Evolutionary conservation across 2,113 vertebrate genomes (phyloP), one percentile per base, ranked within the genome.

Genomic region (human): DNA sequence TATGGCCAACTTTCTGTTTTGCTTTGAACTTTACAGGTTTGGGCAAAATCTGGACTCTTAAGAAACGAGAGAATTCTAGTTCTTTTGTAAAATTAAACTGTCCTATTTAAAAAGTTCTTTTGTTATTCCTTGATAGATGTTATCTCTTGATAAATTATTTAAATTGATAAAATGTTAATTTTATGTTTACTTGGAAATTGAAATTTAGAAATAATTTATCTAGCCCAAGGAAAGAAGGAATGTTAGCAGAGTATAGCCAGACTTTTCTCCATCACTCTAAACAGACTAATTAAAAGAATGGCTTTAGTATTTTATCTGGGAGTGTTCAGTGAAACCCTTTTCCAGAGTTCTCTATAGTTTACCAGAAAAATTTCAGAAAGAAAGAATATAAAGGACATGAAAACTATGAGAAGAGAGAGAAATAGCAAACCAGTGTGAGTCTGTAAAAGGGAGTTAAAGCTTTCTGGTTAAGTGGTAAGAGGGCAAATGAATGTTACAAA

Each of bases 1-100:
- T 40, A 70, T 64, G 64, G 92, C 86, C 93, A 95, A 92, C 35
- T 96, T 97, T 97, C 89, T 89, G 68, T 86, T 92, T 93, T 85
- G 68, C 35, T 86, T 97, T 93, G 55, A 89, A 4, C n/a, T 91
- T 85, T 52, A 38, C 50, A 88, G 90, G 18, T 32, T 52, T 76
- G 70, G 84, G 83, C 52, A 95, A 90, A 97, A 66, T 79, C 87
- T 86, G 25, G 55, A 48, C 40, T 25, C 52, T 38, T 76, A 78
- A 93, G 85, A 91, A 87, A 94, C 0, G 22, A 64, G 82, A n/a
- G 72, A 93, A 80, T 82, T 90, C 91, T 80, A 35, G 32, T 93
- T 92, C 86, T 92, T 91, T 95, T 66, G 70, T 95, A 87, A 92
- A 87, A 73, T 73, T 55, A 91, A 94, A 45, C 73, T 50, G 30